Conservation (phyloP, 2,113 vertebrate species). For the Leuciscus idus region DNA sequence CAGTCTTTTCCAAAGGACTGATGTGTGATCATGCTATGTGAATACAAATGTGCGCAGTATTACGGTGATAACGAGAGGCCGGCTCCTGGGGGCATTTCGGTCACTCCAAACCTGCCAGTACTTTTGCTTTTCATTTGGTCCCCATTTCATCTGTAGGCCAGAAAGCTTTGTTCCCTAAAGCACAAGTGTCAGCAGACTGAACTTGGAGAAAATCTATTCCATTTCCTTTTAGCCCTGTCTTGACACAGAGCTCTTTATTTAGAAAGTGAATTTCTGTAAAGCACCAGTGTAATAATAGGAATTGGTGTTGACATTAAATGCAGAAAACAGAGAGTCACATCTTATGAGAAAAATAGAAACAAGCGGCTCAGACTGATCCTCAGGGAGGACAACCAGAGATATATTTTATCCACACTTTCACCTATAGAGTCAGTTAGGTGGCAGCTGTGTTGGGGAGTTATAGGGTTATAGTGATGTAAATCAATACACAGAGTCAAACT, state of each 20-base stretch:
- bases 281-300: constrained; percentile 39
- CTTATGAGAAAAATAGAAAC: neutral
- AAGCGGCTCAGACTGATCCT: neutral
- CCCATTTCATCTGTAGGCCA: constrained; percentile 46
- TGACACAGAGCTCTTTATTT: constrained; percentile 53
- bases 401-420: neutral
- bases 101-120: constrained; percentile 36
- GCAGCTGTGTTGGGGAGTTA: constrained; percentile 6
- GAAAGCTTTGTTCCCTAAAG: constrained; percentile 29
- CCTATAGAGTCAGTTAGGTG: constrained; percentile 22
- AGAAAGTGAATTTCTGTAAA: constrained; percentile 50
- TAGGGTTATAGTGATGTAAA: constrained; percentile 21
- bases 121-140: constrained; percentile 47
- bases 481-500: constrained; percentile 40
- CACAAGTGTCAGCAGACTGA: constrained; percentile 32
- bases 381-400: neutral
- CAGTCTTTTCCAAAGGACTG: constrained; percentile 2
- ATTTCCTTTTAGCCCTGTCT: constrained; percentile 24
- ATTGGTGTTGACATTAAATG: constrained; percentile 42
- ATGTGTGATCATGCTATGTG: constrained; percentile 12
- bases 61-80: constrained; percentile 33
- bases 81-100: constrained; percentile 24
- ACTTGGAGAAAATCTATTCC: constrained; percentile 43
- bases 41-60: constrained; percentile 26
- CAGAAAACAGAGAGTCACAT: constrained; percentile 38